A percentile compares a stretch with the other conserved stretches of the same genome.
Conservation (phyloP, 2,888 invertebrate genomes). For the Drosophila algonquin region DNA sequence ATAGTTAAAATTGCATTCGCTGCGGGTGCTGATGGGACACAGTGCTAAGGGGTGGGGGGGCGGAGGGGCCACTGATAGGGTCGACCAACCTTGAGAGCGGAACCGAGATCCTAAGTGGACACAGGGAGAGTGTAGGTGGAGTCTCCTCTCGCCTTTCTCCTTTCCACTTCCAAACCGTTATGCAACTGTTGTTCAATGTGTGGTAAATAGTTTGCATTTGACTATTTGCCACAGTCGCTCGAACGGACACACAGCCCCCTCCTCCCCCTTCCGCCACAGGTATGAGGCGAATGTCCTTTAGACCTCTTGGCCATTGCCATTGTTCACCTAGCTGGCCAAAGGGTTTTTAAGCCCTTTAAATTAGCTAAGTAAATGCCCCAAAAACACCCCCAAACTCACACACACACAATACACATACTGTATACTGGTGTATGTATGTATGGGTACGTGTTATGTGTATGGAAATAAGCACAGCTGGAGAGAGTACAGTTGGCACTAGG, state of each 20-base stretch:
- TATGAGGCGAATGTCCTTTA: constrained; percentile 1
- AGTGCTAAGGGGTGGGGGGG: not conserved
- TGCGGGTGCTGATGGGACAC: constrained; percentile 23
- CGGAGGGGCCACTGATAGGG: not conserved
- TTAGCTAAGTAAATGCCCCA: constrained; percentile 60
- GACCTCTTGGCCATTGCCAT: constrained; percentile 1
- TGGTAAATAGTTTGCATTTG: constrained; percentile 64
- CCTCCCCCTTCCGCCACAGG: not conserved
- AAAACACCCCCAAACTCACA: not conserved
- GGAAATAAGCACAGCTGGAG: constrained; percentile 21
- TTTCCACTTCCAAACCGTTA: constrained; percentile 25
- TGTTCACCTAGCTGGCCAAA: constrained; percentile 11
- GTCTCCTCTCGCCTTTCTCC: not conserved
- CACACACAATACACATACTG: too few species aligned
- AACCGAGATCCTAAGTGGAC: not conserved
- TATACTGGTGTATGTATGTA: not conserved
- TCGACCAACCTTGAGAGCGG: constrained; percentile 22
- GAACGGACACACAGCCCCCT: constrained; percentile 7
- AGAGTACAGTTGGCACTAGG: not conserved
- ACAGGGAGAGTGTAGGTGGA: too few species aligned
- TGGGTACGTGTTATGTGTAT: not conserved
- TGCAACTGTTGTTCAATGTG: constrained; percentile 70
- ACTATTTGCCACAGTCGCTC: constrained; percentile 64
- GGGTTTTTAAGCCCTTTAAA: constrained; percentile 55
- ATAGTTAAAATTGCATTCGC: constrained; percentile 65